phyloP scores from a whole-genome alignment of 2,888 invertebrate species.

The Drosophila colorata region DNA sequence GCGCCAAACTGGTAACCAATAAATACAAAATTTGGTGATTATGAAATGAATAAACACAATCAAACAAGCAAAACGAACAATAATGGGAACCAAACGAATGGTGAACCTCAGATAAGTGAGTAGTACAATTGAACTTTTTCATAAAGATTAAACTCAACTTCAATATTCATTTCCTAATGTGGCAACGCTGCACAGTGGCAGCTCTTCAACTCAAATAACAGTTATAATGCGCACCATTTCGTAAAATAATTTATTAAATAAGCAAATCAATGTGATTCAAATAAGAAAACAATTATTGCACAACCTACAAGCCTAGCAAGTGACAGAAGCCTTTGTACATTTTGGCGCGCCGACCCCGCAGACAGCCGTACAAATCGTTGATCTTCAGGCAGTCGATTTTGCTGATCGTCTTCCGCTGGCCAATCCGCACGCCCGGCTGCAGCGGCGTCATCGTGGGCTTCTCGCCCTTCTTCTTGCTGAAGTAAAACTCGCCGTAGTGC shows the following conservation, averaged over 20 bases:
- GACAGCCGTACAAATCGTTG: conserved; percentile 89
- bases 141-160: no score
- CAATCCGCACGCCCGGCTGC: conserved; percentile 87
- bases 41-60: no score
- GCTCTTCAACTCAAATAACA: not conserved
- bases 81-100: no score
- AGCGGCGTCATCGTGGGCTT: conserved; percentile 88
- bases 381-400: conserved; percentile 89
- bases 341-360: conserved; percentile 81
- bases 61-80: no score
- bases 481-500: conserved; percentile 91
- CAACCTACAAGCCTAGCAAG: conserved; percentile 77
- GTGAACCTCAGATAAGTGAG: no score
- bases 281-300: conserved; percentile 17
- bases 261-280: conserved; percentile 82
- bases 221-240: not conserved
- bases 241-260: conserved; percentile 46
- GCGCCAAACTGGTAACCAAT: no score
- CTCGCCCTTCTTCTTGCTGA: conserved; percentile 87
- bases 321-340: conserved; percentile 83
- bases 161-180: not conserved
- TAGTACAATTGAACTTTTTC: no score
- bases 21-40: no score
- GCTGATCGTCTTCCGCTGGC: conserved; percentile 88
- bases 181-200: not conserved